phyloP scores from a whole-genome alignment of 2,113 vertebrate genomes.

The Corvus moneduloides region DNA sequence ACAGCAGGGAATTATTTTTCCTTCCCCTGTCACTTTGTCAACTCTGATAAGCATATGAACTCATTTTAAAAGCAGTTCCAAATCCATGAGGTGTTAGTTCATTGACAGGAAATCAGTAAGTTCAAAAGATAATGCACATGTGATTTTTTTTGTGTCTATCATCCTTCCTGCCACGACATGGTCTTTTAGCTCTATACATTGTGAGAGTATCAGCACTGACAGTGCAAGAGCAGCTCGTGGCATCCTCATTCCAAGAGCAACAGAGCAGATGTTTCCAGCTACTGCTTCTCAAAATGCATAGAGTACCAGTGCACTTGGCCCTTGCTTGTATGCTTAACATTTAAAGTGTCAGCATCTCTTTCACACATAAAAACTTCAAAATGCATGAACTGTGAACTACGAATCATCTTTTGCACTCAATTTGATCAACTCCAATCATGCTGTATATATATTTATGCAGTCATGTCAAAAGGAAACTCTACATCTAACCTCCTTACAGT shows the following conservation, averaged over 20 bases:
- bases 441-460: neutral
- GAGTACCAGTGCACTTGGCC: neutral
- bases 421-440: neutral
- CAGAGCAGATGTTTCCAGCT: constrained; percentile 16
- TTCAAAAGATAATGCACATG: constrained; percentile 40
- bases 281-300: neutral
- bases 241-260: constrained; percentile 6
- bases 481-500: neutral
- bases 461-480: neutral
- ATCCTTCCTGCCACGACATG: neutral
- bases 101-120: constrained; percentile 52
- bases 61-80: constrained; percentile 43
- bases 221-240: neutral
- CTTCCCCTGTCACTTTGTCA: constrained; percentile 37
- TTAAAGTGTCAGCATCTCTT: neutral
- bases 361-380: neutral
- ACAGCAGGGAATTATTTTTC: constrained; percentile 9
- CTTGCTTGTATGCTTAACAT: neutral
- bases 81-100: constrained; percentile 25
- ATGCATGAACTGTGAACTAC: neutral
- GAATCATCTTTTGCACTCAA: neutral
- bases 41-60: constrained; percentile 36
- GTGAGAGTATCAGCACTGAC: neutral
- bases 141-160: neutral
- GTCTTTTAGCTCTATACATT: neutral